Percentiles rank a stretch among this genome's conserved stretches.
These are phyloP conservation scores for Mimas tiliae DNA, from an alignment of 2,888 invertebrate species.

Conservation along the genomic window DNA sequence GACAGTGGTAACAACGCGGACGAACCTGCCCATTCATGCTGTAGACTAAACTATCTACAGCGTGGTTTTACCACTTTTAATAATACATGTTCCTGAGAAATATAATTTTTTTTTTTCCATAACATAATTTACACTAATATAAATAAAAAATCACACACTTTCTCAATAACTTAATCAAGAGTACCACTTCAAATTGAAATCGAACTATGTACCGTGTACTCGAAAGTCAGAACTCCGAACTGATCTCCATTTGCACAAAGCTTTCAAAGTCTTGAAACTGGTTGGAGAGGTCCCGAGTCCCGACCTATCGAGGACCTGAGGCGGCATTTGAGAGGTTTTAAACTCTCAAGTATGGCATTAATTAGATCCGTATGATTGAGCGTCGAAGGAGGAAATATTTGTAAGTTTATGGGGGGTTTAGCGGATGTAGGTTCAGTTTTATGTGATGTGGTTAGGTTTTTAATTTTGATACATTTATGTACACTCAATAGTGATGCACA, in stretches of 20 bases:
- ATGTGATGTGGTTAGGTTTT: too few species aligned
- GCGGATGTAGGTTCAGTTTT: too few species aligned
- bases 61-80: too few species aligned
- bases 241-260: constrained; percentile 20
- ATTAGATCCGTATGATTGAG: constrained; percentile 2
- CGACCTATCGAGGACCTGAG: neutral
- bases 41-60: too few species aligned
- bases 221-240: constrained; percentile 4
- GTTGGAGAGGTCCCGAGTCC: neutral
- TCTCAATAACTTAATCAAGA: neutral
- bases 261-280: constrained; percentile 24
- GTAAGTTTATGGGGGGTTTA: neutral
- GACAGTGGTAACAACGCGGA: too few species aligned
- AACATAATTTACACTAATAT: too few species aligned
- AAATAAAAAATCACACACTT: neutral
- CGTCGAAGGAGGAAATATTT: neutral
- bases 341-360: neutral
- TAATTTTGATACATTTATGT: too few species aligned
- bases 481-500: too few species aligned
- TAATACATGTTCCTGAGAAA: too few species aligned
- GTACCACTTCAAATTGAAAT: neutral
- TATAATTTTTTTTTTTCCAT: too few species aligned
- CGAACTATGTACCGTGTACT: constrained; percentile 8
- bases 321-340: neutral
- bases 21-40: too few species aligned